Base-by-base conservation (phyloP, 2,797 vertebrate genomes). In the Loris lydekkerianus region DNA sequence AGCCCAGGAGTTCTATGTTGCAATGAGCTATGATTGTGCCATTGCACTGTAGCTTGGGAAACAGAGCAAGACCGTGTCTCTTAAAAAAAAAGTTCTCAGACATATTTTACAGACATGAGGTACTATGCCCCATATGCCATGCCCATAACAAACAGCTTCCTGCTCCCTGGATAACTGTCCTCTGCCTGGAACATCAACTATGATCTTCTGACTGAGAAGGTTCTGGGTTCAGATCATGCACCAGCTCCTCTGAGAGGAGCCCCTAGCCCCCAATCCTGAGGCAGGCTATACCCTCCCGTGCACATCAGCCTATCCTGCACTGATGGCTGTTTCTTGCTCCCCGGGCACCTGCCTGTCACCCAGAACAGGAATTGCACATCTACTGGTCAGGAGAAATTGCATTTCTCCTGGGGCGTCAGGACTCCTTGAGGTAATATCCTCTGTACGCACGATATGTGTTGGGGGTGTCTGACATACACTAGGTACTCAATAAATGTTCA, bases 121-220 rank as follows among this genome's bases (percentile, higher is more conserved):
- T n/a, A 3, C n/a, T 23, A 15, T 10, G 27, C 75, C 27, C 18
- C 0, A 0, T 0, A 56, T 1, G 2, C 31, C 43, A 13, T 0
- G 1, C n/a, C 40, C 3, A 1, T 2, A 1, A 10, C 1, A 2
- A 77, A 40, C 18, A 18, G 10, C 0, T 0, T 2, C 7, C 21
- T 27, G 56, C 31, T 85, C 78, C 37, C 18, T 1, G 27, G 88
- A 83, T 11, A 27, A 20, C 75, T 40, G n/a, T 25, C 2, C 23
- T 63, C 65, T 70, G 53, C 53, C 77, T 29, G n/a, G 43, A 53
- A 72, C 3, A 20, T 25, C 63, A 63, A 56, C 46, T 6, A 1
- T 10, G 29, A n/a, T 67, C 81, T 75, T 88, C 56, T 7, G 8
- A 65, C 21, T 25, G 43, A 29, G 56, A 80, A 70, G 53, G 21